These are phyloP conservation scores for Tenthredo distinguenda DNA, from an alignment of 2,888 invertebrate species.

Conservation along the genomic window DNA sequence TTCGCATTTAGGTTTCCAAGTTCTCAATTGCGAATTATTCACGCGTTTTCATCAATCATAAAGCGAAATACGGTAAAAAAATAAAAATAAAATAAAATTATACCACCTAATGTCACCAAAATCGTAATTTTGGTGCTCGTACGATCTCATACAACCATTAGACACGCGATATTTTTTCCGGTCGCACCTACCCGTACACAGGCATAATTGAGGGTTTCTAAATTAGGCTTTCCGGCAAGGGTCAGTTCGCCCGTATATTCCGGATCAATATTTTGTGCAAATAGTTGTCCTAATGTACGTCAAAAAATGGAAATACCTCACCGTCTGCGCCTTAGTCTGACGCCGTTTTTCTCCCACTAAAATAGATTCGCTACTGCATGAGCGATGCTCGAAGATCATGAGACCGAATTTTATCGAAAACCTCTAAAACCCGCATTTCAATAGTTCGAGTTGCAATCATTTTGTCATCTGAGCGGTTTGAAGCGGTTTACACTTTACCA, in stretches of 20 bases:
- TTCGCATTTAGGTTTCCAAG: too few species aligned
- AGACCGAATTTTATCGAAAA: background rate
- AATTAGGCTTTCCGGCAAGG: background rate
- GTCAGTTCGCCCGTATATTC: background rate
- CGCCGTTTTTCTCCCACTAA: background rate
- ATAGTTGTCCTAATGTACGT: background rate
- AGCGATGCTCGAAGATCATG: background rate
- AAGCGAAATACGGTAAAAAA: too few species aligned
- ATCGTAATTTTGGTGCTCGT: too few species aligned
- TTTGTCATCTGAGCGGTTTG: background rate
- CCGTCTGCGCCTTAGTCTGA: too few species aligned
- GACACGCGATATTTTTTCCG: too few species aligned
- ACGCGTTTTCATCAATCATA: too few species aligned
- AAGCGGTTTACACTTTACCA: background rate
- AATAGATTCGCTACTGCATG: background rate
- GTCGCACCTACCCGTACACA: background rate
- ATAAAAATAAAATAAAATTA: too few species aligned
- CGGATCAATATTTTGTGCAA: background rate
- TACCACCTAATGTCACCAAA: too few species aligned
- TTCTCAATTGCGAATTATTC: too few species aligned
- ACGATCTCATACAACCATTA: too few species aligned
- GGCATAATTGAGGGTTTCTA: background rate
- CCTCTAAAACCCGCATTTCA: background rate
- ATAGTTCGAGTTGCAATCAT: background rate
- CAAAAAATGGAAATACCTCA: too few species aligned